Evolutionary conservation across 2,888 invertebrate genomes (phyloP), one percentile per base, ranked within the genome.

Genomic region (Amiota minor): DNA sequence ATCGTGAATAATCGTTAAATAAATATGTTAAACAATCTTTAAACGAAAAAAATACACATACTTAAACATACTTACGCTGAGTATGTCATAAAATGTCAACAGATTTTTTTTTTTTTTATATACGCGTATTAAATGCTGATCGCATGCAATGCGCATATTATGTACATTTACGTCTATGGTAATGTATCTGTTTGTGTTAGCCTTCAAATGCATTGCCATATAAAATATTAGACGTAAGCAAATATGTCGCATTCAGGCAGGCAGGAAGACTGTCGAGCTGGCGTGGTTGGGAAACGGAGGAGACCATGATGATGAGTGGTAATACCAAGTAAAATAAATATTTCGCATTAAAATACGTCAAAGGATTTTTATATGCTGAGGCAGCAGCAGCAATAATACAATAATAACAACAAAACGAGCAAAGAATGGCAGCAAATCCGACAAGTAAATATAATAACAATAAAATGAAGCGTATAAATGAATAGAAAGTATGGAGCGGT

Each of bases 361-460:
- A 71, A 35, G 53, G 23, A 50, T 53, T 50, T 35, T 55, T 46
- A n/a, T 35, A 20, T 9, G 50, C 47, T 59, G 56, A 74, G 45
- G 61, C 72, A 71, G 74, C 65, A 46, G 12, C 35, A 18, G 50
- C 16, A 55, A n/a, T 12, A 72, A 12, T 12, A 55, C 50, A 72
- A 64, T 49, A 67, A 62, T 35, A 35, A 35, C 35, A 35, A 35
- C 35, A 35, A 64, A 56, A 49, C 10, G 53, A 35, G n/a, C 9
- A 72, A 45, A 47, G 71, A 62, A 46, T n/a, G 49, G 68, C 76
- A 75, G 76, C 75, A 79, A 85, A 83, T 85, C 84, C 85, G 85
- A 80, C 84, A 80, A 86, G 83, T 83, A 83, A 83, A 83, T 86
- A 83, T 81, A 83, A 83, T 83, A 86, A 83, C 83, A 86, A 85